These are phyloP conservation scores for Augochlorella aurata DNA, from an alignment of 2,888 invertebrate species.

Conservation along the genomic window DNA sequence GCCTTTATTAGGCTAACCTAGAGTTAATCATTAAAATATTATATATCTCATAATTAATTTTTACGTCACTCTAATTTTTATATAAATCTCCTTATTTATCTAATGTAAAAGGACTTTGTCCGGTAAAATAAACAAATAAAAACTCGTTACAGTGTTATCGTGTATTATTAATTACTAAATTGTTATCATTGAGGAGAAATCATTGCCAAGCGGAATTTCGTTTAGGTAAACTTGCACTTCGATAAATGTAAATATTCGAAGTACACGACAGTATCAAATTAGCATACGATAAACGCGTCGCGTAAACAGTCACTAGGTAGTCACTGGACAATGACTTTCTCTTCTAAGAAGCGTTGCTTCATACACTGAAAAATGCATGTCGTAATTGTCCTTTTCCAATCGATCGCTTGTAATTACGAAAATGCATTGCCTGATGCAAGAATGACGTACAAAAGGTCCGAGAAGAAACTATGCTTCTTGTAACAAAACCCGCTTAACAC, in stretches of 20 bases:
- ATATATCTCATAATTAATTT: too few relatives aligned
- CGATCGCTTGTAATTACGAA: background rate
- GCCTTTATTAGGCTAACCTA: too few relatives aligned
- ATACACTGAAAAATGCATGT: conserved; percentile 2
- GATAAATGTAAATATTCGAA: conserved; percentile 13
- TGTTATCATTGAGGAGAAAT: background rate
- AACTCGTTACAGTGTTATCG: background rate
- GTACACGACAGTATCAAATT: background rate
- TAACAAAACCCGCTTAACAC: background rate
- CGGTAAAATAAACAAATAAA: too few relatives aligned
- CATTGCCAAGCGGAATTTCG: background rate
- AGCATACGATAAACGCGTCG: conserved; percentile 13
- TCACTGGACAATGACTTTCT: conserved; percentile 46
- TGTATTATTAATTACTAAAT: background rate
- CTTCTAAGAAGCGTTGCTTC: conserved; percentile 33
- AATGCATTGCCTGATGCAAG: background rate
- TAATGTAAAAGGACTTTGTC: too few relatives aligned
- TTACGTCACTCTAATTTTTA: too few relatives aligned
- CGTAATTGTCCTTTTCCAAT: conserved; percentile 26
- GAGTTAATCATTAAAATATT: too few relatives aligned
- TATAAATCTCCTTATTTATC: too few relatives aligned
- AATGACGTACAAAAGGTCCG: background rate
- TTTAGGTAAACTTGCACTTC: background rate
- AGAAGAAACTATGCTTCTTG: background rate
- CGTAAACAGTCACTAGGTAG: conserved; percentile 18